phyloP scores from a whole-genome alignment of 1,140 invertebrate species.

The Pseudoatta argentina region DNA sequence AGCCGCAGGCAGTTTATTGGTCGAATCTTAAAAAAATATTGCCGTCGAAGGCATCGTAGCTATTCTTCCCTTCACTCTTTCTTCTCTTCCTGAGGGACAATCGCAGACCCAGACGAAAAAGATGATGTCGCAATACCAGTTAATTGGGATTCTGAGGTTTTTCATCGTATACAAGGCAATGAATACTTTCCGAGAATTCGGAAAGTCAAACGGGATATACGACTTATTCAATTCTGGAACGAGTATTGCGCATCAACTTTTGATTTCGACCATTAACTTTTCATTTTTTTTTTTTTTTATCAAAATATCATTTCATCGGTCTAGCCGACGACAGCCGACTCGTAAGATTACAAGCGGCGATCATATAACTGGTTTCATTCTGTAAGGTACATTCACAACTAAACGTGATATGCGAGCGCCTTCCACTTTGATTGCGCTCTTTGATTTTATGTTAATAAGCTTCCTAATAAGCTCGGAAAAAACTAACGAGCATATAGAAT shows the following conservation, averaged over 20 bases:
- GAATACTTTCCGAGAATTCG: conserved; percentile 46
- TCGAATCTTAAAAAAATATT: conserved; percentile 78
- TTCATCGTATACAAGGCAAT: conserved; percentile 52
- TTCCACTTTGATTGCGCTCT: conserved; percentile 70
- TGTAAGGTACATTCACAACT: conserved; percentile 57
- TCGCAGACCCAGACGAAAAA: conserved; percentile 8
- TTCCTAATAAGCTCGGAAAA: neutral
- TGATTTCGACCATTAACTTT: conserved; percentile 15
- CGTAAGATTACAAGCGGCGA: neutral
- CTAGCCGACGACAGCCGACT: conserved; percentile 22
- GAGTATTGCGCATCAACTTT: conserved; percentile 30
- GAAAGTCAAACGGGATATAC: conserved; percentile 42
- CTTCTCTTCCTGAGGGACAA: conserved; percentile 46
- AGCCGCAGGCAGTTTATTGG: conserved; percentile 70
- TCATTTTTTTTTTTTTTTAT: conserved; percentile 37
- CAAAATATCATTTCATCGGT: conserved; percentile 65
- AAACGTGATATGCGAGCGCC: conserved; percentile 72
- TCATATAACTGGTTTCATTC: conserved; percentile 25
- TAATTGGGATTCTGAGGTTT: conserved; percentile 45
- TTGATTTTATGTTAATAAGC: conserved; percentile 61
- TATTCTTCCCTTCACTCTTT: conserved; percentile 41
- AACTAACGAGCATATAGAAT: conserved; percentile 17
- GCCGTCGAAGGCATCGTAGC: conserved; percentile 59
- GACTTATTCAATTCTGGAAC: conserved; percentile 39
- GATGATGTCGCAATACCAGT: conserved; percentile 48